phyloP scores from a whole-genome alignment of 2,797 vertebrate genomes.

The Eulemur rubriventer region DNA sequence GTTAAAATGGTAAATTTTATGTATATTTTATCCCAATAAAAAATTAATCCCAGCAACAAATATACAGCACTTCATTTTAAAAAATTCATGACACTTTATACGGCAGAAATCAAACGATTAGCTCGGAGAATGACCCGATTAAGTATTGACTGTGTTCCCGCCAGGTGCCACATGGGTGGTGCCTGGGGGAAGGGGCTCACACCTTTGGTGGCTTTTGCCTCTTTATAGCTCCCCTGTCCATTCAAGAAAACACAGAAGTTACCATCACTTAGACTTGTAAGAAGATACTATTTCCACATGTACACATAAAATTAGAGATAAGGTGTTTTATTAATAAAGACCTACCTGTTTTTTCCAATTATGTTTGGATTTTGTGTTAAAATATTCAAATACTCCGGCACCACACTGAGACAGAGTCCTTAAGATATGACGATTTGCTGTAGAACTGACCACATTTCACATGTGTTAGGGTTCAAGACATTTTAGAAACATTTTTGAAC shows the following conservation, averaged over 20 bases:
- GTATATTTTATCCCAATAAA: not conserved
- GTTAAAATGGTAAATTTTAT: not conserved
- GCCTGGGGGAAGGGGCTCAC: not conserved
- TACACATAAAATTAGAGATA: not conserved
- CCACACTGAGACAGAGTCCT: conserved; percentile 90
- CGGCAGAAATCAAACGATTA: conserved; percentile 7
- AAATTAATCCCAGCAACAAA: not conserved
- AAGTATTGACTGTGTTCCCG: not conserved
- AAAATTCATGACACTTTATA: not conserved
- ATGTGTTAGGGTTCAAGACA: conserved; percentile 26
- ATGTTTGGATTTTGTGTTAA: conserved; percentile 90
- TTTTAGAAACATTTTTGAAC: conserved; percentile 14
- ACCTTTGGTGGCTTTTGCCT: not conserved
- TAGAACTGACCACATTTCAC: conserved; percentile 84
- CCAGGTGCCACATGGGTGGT: not conserved
- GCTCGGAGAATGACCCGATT: not conserved
- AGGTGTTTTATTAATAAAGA: conserved; percentile 29
- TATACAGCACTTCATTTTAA: not conserved
- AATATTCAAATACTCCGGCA: conserved; percentile 92
- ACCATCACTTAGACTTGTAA: not conserved
- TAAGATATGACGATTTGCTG: conserved; percentile 92
- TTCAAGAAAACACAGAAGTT: conserved; percentile 13
- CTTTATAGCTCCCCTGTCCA: not conserved
- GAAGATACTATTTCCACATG: not conserved
- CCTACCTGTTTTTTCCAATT: conserved; percentile 91